Percentiles rank a stretch among this genome's conserved stretches.
phyloP scores from a whole-genome alignment of 2,797 vertebrate genomes.

The Masticophis lateralis region DNA sequence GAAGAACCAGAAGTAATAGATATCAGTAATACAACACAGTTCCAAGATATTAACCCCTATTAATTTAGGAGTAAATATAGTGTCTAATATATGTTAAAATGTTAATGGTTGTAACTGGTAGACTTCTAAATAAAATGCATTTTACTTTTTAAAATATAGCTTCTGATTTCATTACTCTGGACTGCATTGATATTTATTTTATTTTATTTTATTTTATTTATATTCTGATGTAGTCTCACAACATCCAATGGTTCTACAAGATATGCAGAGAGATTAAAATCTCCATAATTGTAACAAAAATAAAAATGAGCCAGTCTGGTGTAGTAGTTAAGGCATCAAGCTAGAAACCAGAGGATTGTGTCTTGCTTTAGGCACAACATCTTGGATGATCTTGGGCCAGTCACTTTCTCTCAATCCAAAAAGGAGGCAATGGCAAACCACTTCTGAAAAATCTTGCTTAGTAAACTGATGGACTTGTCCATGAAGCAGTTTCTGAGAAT shows the following conservation, averaged over 20 bases:
- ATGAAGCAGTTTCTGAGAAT: no score
- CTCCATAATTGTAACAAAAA: background rate
- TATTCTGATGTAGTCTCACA: background rate
- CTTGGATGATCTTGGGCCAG: background rate
- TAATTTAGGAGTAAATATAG: background rate
- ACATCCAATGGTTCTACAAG: background rate
- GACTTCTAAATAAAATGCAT: background rate
- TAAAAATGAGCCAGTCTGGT: background rate
- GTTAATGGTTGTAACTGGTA: background rate
- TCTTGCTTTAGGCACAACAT: background rate
- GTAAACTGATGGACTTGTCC: no score
- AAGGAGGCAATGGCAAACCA: background rate
- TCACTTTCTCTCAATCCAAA: background rate
- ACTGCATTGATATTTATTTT: background rate
- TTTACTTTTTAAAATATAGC: background rate
- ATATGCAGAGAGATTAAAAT: background rate
- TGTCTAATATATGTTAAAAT: background rate
- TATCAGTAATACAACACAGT: rapidly evolving
- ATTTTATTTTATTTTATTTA: background rate
- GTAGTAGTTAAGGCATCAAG: background rate
- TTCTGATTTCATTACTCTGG: background rate
- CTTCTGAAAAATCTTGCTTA: background rate
- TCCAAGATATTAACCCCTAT: background rate
- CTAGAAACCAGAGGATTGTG: background rate
- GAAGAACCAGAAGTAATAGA: constrained; percentile 37